Conservation (phyloP, 2,888 invertebrate species). For the Criorhina ranunculi region DNA sequence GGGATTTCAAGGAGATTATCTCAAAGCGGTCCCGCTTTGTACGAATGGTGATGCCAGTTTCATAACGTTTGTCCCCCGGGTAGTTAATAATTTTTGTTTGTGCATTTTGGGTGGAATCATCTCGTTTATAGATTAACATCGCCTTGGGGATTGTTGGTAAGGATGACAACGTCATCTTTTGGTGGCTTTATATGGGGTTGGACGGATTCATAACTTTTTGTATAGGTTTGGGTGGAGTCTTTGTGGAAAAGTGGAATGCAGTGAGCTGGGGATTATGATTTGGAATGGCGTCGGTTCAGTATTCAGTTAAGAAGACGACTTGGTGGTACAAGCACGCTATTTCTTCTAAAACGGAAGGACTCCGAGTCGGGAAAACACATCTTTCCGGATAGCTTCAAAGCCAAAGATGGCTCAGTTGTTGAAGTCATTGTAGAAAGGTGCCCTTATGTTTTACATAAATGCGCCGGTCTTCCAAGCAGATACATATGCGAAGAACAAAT, state of each 20-base stretch:
- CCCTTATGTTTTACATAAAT: too few relatives aligned
- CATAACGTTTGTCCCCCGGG: constrained; percentile 31
- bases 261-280: too few relatives aligned
- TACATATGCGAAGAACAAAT: too few relatives aligned
- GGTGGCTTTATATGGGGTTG: constrained; percentile 47
- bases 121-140: constrained; percentile 50
- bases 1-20: constrained; percentile 69
- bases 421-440: too few relatives aligned
- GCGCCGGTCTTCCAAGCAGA: too few relatives aligned
- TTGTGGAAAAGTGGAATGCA: background rate
- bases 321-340: too few relatives aligned
- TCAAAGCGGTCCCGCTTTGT: constrained; percentile 46
- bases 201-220: constrained; percentile 35
- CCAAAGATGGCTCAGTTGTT: too few relatives aligned
- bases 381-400: too few relatives aligned
- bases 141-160: constrained; percentile 42
- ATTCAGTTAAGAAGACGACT: too few relatives aligned
- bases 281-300: background rate
- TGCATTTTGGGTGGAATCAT: constrained; percentile 25
- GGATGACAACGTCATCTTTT: constrained; percentile 60
- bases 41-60: constrained; percentile 8
- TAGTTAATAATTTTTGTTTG: constrained; percentile 52
- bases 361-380: too few relatives aligned
- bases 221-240: constrained; percentile 15
- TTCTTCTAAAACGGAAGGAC: too few relatives aligned